phyloP scores from a whole-genome alignment of 2,113 vertebrate species.

The Macaca mulatta region DNA sequence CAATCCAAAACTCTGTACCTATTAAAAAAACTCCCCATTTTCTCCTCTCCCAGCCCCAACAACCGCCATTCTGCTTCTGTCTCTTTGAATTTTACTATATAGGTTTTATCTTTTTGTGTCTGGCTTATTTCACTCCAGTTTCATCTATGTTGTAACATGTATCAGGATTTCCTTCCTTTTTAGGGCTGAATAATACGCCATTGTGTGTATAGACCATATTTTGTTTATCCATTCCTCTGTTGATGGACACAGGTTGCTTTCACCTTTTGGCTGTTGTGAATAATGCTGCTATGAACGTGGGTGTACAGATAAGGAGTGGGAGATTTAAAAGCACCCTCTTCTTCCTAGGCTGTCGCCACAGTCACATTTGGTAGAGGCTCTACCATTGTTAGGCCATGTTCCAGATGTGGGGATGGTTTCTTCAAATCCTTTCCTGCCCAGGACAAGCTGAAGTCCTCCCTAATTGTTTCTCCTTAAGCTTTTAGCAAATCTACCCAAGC shows the following conservation, averaged over 20 bases:
- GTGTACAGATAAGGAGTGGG: background rate
- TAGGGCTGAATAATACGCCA: background rate
- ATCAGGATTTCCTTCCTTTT: background rate
- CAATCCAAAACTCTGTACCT: background rate
- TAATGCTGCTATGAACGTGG: background rate
- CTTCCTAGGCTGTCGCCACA: rapidly evolving
- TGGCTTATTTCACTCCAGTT: background rate
- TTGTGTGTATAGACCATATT: background rate
- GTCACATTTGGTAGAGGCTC: background rate
- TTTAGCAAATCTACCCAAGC: background rate
- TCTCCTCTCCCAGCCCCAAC: background rate
- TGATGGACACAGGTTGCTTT: too few species aligned
- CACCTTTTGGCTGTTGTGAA: background rate
- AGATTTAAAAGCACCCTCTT: background rate
- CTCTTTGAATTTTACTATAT: background rate
- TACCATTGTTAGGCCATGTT: background rate
- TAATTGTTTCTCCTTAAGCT: background rate
- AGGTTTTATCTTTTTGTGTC: background rate
- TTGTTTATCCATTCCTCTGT: background rate
- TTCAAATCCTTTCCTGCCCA: background rate
- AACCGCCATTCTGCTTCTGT: background rate
- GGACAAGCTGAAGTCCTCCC: background rate
- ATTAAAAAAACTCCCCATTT: background rate
- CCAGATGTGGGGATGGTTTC: too few species aligned
- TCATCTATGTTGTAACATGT: background rate